phyloP scores from a whole-genome alignment of 2,888 invertebrate species.

The Cancer borealis region DNA sequence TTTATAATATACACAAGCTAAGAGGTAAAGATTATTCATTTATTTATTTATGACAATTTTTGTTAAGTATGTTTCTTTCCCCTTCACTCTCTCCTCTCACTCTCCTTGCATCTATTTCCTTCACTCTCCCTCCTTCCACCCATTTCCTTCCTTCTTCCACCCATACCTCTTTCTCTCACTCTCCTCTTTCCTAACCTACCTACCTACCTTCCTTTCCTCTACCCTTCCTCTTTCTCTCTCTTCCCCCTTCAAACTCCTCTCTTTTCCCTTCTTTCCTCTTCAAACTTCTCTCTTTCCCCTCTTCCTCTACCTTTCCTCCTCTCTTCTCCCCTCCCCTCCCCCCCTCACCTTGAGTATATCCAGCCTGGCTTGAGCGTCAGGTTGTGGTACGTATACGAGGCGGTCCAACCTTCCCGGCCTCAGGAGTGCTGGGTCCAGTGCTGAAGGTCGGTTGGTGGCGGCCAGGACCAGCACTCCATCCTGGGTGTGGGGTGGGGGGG shows the following conservation, averaged over 20 bases:
- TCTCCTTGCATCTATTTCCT: no score
- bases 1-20: not conserved
- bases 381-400: slow-evolving; percentile 70
- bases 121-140: no score
- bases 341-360: slow-evolving; percentile 62
- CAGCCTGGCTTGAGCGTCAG: slow-evolving; percentile 62
- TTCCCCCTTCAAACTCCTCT: not conserved
- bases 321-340: not conserved
- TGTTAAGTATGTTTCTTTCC: no score
- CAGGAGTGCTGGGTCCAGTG: slow-evolving; percentile 70
- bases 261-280: not conserved
- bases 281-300: not conserved
- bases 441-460: slow-evolving; percentile 68
- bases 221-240: not conserved
- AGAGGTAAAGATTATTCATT: not conserved
- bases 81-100: no score
- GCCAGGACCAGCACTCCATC: slow-evolving; percentile 73
- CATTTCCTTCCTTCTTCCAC: no score
- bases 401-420: slow-evolving; percentile 72
- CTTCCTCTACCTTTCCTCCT: not conserved
- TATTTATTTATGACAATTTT: no score
- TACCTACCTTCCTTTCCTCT: no score
- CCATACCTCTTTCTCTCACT: no score
- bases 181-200: no score
- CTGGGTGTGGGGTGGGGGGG: slow-evolving; percentile 15